These are phyloP conservation scores for Myoxocephalus aenaeus DNA, from an alignment of 2,797 vertebrate species.

Conservation along the genomic window DNA sequence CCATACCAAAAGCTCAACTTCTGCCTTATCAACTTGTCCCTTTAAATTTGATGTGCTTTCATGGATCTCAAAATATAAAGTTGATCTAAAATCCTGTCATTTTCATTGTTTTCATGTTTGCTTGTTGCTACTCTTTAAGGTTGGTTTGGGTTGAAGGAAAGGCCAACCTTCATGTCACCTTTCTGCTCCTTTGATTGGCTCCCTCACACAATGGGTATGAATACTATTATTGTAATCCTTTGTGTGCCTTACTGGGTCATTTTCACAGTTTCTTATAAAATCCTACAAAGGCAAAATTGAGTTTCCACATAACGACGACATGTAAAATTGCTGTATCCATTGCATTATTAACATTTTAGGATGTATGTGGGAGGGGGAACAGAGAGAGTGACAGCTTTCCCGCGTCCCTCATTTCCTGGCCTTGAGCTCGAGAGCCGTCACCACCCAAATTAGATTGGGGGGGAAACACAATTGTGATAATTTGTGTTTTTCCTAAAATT, in stretches of 20 bases:
- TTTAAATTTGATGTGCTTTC: neutral
- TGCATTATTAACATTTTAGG: constrained; percentile 46
- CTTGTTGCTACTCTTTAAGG: neutral
- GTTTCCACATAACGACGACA: constrained; percentile 38
- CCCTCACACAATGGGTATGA: neutral
- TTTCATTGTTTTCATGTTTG: neutral
- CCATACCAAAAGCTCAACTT: neutral
- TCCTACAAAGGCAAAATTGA: constrained; percentile 26
- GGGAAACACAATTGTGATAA: constrained; percentile 69
- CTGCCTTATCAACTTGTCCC: neutral
- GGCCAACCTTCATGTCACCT: neutral
- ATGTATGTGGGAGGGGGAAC: constrained; percentile 16
- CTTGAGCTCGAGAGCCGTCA: constrained; percentile 38
- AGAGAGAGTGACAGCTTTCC: constrained; percentile 28
- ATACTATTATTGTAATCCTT: neutral
- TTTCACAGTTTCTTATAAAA: neutral
- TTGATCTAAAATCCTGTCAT: constrained; percentile 1
- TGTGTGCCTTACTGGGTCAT: neutral
- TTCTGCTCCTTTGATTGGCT: constrained; percentile 4
- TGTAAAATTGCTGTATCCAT: constrained; percentile 48
- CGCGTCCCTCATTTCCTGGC: constrained; percentile 60
- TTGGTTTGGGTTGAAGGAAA: neutral
- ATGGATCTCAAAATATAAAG: neutral
- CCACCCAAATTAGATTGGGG: constrained; percentile 71
- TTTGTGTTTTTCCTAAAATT: constrained; percentile 79